Evolutionary conservation across 2,888 invertebrate species (phyloP), one percentile per base, ranked within the genome.

Genomic region (Cephus sareptanus): DNA sequence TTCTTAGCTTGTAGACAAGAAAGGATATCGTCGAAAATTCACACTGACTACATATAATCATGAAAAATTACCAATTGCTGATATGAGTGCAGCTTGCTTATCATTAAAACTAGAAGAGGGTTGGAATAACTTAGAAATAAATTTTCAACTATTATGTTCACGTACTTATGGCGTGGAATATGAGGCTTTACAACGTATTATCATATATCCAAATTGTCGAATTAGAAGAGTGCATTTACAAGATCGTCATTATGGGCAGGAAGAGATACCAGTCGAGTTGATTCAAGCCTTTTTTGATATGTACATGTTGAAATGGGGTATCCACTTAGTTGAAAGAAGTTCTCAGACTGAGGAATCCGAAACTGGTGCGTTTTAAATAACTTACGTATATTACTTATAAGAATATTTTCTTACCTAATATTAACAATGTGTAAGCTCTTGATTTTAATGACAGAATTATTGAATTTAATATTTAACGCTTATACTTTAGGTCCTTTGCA

Each of bases 241-340:
- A 74, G 79, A 79, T 37, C 73, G 76, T 69, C 76, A 79, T 74
- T 79, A 79, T 34, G 56, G 73, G 2, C 74, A 76, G 34, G 40
- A 79, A 68, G 79, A 79, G 73, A 79, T 76, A 37, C 79, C 79
- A 9, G 71, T 79, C 15, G 79, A 79, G 69, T 74, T 79, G 69
- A 76, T 76, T 68, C 79, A 79, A 34, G 79, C 79, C 69, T 79
- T 79, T 15, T 79, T 79, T 37, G 79, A 79, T 40, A 79, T 79
- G 76, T 79, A 76, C n/a, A 74, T 74, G 74, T 79, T 79, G 70
- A 79, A 79, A 37, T 79, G 79, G 79, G 79, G 79, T 30, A 79
- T 79, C 69, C 76, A 79, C 76, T 76, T 79, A 40, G 79, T 79
- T 12, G 79, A 79, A 34, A 76, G 79, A 74, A 74, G 76, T 74